Evolutionary conservation across 2,888 invertebrate species (phyloP).

Genomic region (Drosophila recens): DNA sequence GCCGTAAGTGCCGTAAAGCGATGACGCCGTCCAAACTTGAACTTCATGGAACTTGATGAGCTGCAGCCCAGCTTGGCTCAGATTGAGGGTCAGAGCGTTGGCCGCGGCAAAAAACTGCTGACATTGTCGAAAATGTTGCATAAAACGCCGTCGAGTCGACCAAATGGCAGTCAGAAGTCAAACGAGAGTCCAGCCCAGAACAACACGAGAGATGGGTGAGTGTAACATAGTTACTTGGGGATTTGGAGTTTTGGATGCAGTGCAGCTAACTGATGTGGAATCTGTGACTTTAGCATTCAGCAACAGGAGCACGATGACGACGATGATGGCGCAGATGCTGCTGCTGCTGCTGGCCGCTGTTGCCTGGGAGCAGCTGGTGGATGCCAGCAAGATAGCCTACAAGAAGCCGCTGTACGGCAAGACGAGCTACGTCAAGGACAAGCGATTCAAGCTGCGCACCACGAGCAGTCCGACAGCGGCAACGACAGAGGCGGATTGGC

Average conservation of each 20-base stretch:
- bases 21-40: conserved; percentile 49
- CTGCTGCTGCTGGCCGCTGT: conserved; percentile 29
- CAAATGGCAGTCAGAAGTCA: conserved; percentile 31
- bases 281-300: conserved; percentile 25
- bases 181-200: conserved; percentile 1
- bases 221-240: neutral
- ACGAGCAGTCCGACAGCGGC: conserved; percentile 16
- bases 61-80: no score
- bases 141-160: conserved; percentile 33
- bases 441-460: conserved; percentile 30
- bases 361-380: conserved; percentile 35
- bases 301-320: conserved; percentile 26
- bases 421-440: conserved; percentile 61
- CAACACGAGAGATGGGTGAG: conserved; percentile 45
- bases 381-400: conserved; percentile 69
- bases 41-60: conserved; percentile 34
- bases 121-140: conserved; percentile 38
- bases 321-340: conserved; percentile 27
- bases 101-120: conserved; percentile 34
- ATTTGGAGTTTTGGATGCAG: no score
- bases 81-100: conserved; percentile 33
- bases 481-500: conserved; percentile 36
- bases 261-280: neutral
- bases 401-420: conserved; percentile 77
- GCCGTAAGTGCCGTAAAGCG: neutral